phyloP scores from a whole-genome alignment of 2,113 vertebrate species.

The mouse (Mus musculus) region DNA sequence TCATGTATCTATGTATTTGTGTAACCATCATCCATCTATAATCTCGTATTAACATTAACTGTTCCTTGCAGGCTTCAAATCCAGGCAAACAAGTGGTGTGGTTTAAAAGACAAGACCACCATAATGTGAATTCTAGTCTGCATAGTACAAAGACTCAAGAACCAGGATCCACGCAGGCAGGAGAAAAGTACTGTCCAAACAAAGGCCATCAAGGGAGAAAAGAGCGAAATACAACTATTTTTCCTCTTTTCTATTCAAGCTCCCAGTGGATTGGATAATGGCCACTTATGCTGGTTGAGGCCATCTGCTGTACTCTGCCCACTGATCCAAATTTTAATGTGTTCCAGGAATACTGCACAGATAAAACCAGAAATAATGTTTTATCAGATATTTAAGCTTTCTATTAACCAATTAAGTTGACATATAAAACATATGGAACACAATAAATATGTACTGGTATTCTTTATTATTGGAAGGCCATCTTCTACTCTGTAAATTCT shows the following conservation, averaged over 20 bases:
- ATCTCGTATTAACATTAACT: background rate
- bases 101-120: background rate
- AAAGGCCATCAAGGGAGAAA: background rate
- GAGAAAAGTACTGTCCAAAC: background rate
- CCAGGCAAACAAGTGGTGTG: background rate
- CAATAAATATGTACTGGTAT: background rate
- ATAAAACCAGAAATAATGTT: constrained; percentile 21
- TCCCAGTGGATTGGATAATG: background rate
- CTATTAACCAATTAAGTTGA: background rate
- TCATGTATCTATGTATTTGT: background rate
- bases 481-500: background rate
- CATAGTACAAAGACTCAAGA: background rate
- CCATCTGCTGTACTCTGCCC: background rate
- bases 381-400: background rate
- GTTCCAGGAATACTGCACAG: constrained; percentile 4
- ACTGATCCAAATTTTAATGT: background rate
- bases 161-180: background rate
- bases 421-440: background rate
- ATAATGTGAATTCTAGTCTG: background rate
- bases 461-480: background rate
- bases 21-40: background rate
- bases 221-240: background rate
- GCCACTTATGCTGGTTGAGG: background rate
- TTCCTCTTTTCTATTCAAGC: background rate
- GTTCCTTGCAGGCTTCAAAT: background rate